These are phyloP conservation scores for Chymomyza costata DNA, from an alignment of 1,140 invertebrate species.

Conservation along the genomic window DNA sequence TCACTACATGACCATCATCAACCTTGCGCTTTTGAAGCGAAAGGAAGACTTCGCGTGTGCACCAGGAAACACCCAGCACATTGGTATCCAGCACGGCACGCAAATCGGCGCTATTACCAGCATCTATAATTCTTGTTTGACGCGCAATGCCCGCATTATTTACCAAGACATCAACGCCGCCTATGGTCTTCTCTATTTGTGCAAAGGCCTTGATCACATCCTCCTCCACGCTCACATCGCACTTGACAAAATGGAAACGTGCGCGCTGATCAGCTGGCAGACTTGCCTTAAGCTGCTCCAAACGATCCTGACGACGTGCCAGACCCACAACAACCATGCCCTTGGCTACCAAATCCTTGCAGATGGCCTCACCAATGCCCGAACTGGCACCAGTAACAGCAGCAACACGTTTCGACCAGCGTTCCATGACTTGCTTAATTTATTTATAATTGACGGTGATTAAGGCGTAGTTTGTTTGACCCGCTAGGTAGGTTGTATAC, in stretches of 20 bases:
- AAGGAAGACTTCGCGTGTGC: conserved; percentile 80
- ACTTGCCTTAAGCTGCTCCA: conserved; percentile 62
- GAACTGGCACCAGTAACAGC: conserved; percentile 76
- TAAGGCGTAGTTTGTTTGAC: too few species aligned
- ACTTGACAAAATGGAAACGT: conserved; percentile 75
- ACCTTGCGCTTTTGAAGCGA: conserved; percentile 81
- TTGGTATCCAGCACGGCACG: conserved; percentile 79
- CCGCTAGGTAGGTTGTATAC: too few species aligned
- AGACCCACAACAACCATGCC: conserved; percentile 82
- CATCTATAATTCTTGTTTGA: neutral
- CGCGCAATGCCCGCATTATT: conserved; percentile 83
- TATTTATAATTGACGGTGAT: too few species aligned
- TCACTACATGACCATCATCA: conserved; percentile 83
- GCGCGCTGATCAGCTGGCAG: conserved; percentile 53
- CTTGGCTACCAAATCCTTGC: conserved; percentile 75
- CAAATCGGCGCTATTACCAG: conserved; percentile 37
- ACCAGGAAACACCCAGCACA: conserved; percentile 80
- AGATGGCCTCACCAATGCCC: conserved; percentile 78
- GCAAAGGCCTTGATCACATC: conserved; percentile 82
- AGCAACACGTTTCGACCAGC: conserved; percentile 63
- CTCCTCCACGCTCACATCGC: conserved; percentile 81
- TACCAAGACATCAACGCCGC: conserved; percentile 82
- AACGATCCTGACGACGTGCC: conserved; percentile 79
- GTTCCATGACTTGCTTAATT: too few species aligned
- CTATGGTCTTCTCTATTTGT: conserved; percentile 79